These are phyloP conservation scores for Tragelaphus scriptus DNA, from an alignment of 2,113 vertebrate species.

Conservation along the genomic window DNA sequence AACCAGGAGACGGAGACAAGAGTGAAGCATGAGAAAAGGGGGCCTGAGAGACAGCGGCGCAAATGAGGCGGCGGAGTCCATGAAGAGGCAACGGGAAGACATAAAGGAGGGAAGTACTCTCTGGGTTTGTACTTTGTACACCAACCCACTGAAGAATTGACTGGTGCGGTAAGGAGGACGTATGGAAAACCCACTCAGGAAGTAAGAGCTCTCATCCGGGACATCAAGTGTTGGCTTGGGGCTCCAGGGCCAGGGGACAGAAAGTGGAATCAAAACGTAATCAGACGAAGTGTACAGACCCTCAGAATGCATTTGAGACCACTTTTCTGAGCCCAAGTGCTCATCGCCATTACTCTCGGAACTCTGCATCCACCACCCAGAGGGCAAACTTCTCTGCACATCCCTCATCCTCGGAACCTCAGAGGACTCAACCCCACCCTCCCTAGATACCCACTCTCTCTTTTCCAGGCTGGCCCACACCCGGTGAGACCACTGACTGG, in stretches of 20 bases:
- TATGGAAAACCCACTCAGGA: neutral
- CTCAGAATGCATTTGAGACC: neutral
- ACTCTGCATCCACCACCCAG: neutral
- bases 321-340: neutral
- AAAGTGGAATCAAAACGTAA: neutral
- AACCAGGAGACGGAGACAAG: neutral
- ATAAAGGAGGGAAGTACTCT: neutral
- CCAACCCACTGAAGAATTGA: neutral
- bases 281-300: neutral
- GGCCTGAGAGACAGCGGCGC: neutral
- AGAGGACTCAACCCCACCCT: neutral
- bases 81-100: neutral
- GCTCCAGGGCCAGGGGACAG: neutral
- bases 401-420: neutral
- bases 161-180: neutral
- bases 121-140: neutral
- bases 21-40: neutral
- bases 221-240: neutral
- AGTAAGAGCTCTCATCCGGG: neutral
- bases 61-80: neutral
- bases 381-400: neutral
- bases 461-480: neutral
- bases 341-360: neutral
- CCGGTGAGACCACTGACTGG: rapidly evolving
- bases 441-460: neutral